Conservation (phyloP, 1,140 invertebrate species). For the Drosophila ohnishii region DNA sequence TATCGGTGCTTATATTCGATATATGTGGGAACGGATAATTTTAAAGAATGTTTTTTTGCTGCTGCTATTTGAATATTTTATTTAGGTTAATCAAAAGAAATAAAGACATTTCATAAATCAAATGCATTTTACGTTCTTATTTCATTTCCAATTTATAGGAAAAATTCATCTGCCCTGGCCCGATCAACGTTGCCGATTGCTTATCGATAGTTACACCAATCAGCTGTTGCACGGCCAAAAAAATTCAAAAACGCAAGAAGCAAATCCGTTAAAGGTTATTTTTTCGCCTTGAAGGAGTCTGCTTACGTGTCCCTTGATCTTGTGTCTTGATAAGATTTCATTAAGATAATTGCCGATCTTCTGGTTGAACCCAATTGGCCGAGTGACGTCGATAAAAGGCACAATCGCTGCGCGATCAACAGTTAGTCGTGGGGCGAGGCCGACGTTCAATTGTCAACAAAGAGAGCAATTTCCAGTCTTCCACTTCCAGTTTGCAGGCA, state of each 20-base stretch:
- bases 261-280: background rate
- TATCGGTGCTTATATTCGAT: background rate
- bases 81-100: no score
- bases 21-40: no score
- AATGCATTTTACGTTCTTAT: no score
- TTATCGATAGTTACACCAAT: background rate
- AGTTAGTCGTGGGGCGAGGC: background rate
- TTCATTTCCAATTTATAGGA: no score
- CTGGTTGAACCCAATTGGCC: background rate
- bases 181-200: no score
- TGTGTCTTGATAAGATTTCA: constrained; percentile 9
- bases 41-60: no score
- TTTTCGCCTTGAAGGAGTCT: background rate
- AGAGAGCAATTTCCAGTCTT: constrained; percentile 7
- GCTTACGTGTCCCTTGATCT: constrained; percentile 1
- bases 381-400: background rate
- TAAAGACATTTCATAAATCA: no score
- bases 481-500: constrained; percentile 1
- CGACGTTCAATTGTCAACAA: background rate
- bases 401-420: constrained; percentile 2
- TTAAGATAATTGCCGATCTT: background rate
- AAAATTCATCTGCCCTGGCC: no score
- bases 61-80: no score
- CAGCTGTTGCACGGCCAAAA: constrained; percentile 5
- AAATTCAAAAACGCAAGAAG: constrained; percentile 6